Percentiles rank a stretch among this genome's conserved stretches.
phyloP scores from a whole-genome alignment of 2,888 invertebrate species.

The Tipula lateralis region DNA sequence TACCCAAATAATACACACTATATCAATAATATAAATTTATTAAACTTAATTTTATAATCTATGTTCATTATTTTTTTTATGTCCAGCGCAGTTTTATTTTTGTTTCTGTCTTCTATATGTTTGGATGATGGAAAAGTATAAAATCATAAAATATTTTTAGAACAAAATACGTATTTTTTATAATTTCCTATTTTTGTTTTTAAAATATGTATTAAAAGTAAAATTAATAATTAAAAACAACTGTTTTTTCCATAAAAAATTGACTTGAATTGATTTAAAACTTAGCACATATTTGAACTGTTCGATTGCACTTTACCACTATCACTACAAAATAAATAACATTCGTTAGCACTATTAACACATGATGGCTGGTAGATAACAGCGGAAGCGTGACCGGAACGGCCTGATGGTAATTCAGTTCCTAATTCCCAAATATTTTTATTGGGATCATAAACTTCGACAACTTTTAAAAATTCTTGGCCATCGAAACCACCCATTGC shows the following conservation, averaged over 20 bases:
- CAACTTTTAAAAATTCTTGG: constrained; percentile 72
- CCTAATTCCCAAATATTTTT: constrained; percentile 72
- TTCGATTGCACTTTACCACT: not conserved
- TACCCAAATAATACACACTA: not conserved
- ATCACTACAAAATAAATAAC: constrained; percentile 24
- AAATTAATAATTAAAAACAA: not conserved
- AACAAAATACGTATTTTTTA: constrained; percentile 7
- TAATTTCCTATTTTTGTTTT: not conserved
- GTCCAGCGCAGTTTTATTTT: not conserved
- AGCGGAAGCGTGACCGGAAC: constrained; percentile 89
- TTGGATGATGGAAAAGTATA: not conserved
- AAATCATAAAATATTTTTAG: constrained; percentile 1
- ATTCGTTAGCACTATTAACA: not conserved
- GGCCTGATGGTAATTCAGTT: constrained; percentile 71
- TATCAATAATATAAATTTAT: not conserved
- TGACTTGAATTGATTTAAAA: not conserved
- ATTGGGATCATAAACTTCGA: constrained; percentile 82
- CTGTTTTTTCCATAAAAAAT: not conserved
- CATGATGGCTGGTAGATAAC: constrained; percentile 74
- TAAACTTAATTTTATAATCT: not conserved
- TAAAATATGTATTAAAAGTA: not conserved
- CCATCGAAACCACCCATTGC: constrained; percentile 93
- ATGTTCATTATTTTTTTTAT: not conserved
- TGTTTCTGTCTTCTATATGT: not conserved
- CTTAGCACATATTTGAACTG: not conserved